These are phyloP conservation scores for Chelmon rostratus DNA, from an alignment of 2,797 vertebrate genomes.

Conservation along the genomic window DNA sequence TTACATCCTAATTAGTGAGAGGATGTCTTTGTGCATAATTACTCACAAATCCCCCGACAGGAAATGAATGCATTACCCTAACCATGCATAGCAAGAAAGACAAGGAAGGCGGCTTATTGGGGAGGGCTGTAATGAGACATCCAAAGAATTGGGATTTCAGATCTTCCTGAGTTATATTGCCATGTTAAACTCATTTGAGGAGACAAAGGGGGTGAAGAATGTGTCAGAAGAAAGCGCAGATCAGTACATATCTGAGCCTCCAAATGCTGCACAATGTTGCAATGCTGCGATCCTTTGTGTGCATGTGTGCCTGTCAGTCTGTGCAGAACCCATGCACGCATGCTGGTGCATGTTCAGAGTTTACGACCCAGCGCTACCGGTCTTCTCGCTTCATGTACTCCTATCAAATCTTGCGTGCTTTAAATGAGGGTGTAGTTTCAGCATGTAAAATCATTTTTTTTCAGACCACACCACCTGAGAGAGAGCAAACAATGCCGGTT, in stretches of 20 bases:
- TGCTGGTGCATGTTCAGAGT: slow-evolving; percentile 17
- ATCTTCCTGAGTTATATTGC: slow-evolving; percentile 72
- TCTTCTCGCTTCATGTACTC: background rate
- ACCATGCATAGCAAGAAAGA: slow-evolving; percentile 62
- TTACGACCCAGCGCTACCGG: background rate
- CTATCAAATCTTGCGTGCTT: slow-evolving; percentile 16
- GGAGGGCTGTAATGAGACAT: slow-evolving; percentile 68
- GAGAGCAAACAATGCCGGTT: slow-evolving; percentile 6
- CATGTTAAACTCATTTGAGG: slow-evolving; percentile 68
- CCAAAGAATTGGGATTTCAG: slow-evolving; percentile 73
- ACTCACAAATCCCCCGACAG: slow-evolving; percentile 81
- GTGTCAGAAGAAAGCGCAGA: slow-evolving; percentile 49
- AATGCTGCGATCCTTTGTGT: slow-evolving; percentile 21
- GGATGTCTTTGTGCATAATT: slow-evolving; percentile 81
- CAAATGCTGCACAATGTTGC: slow-evolving; percentile 27
- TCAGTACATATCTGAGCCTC: slow-evolving; percentile 25
- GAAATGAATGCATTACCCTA: slow-evolving; percentile 79
- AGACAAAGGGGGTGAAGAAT: slow-evolving; percentile 71
- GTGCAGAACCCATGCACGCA: slow-evolving; percentile 5
- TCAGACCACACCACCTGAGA: slow-evolving; percentile 29
- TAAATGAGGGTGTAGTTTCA: slow-evolving; percentile 4
- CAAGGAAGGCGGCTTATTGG: slow-evolving; percentile 72
- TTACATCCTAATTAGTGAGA: slow-evolving; percentile 78
- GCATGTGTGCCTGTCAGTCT: background rate
- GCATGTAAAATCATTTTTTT: slow-evolving; percentile 9